Conservation (phyloP, 1,140 invertebrate species). For the Diplogasteroides magnus region DNA sequence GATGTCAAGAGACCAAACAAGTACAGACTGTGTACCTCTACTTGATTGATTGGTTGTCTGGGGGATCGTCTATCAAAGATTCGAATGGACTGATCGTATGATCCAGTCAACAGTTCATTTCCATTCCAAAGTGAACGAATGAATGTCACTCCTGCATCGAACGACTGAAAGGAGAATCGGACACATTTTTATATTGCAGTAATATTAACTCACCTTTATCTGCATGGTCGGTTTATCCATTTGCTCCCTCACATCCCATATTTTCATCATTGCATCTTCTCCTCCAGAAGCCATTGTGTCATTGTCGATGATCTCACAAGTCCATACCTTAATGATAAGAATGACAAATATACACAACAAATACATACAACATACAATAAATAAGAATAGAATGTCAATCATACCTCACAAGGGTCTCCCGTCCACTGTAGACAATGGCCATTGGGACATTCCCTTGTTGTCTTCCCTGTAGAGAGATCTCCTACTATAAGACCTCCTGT, state of each 20-base stretch:
- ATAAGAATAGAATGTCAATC: conserved; percentile 6
- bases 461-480: conserved; percentile 3
- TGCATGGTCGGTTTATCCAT: background rate
- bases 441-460: conserved; percentile 7
- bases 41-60: background rate
- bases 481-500: conserved; percentile 13
- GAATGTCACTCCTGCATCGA: conserved; percentile 34
- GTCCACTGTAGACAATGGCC: conserved; percentile 24
- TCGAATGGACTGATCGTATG: conserved; percentile 3
- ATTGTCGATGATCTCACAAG: conserved; percentile 13
- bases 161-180: conserved; percentile 13
- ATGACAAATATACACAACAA: background rate
- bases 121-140: conserved; percentile 4
- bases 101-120: conserved; percentile 2
- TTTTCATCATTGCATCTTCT: conserved; percentile 18
- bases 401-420: conserved; percentile 26
- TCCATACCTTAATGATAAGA: conserved; percentile 20
- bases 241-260: conserved; percentile 22
- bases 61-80: background rate
- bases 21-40: background rate
- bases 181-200: background rate
- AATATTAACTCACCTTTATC: background rate
- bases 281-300: conserved; percentile 20
- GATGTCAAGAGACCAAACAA: background rate
- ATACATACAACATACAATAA: background rate